Base-by-base conservation (phyloP, 1,140 invertebrate species). In the Araneus ventricosus region DNA sequence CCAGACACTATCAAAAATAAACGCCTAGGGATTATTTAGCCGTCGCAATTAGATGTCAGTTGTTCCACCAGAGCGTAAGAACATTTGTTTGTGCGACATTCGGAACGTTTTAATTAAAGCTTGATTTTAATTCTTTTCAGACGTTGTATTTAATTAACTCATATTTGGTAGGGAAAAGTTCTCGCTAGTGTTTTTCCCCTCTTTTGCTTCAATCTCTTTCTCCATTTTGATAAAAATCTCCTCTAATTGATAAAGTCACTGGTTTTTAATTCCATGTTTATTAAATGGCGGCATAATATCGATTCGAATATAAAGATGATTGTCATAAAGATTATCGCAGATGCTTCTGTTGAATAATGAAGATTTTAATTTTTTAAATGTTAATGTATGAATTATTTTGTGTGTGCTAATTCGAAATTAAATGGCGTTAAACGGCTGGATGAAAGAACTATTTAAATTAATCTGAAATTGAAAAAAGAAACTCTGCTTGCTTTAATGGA, bases 81-180 rank as follows among this genome's bases (percentile, higher is more conserved):
- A 88, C 63, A 88, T 88, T 75, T 88, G 87, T 88, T 88, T 88
- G 61, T 61, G 30, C 20, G 57, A 17, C 39, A 52, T 67, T 61
- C 34, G 87, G 63, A 67, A 75, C n/a, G 87, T 39, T 88, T 88
- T 88, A 88, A 88, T 88, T 88, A 88, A 88, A 88, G 14, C 87
- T 34, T 39, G 87, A 88, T 88, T 88, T 88, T 88, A 88, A 88
- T 88, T 88, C 87, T 75, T 88, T 87, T 88, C 87, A n/a, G 37
- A 24, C 87, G 63, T 70, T 34, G 34, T 52, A 39, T 75, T 87
- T 88, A 88, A 88, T 88, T 88, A 88, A 88, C 52, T 88, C 61
- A 75, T 45, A 34, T 86, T 86, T 61, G 41, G n/a, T 4, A 37
- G 41, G 39, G 80, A 82, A 24, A n/a, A 3, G 24, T 41, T 8